These are phyloP conservation scores for Laticauda colubrina DNA, from an alignment of 2,113 vertebrate species.

Conservation along the genomic window DNA sequence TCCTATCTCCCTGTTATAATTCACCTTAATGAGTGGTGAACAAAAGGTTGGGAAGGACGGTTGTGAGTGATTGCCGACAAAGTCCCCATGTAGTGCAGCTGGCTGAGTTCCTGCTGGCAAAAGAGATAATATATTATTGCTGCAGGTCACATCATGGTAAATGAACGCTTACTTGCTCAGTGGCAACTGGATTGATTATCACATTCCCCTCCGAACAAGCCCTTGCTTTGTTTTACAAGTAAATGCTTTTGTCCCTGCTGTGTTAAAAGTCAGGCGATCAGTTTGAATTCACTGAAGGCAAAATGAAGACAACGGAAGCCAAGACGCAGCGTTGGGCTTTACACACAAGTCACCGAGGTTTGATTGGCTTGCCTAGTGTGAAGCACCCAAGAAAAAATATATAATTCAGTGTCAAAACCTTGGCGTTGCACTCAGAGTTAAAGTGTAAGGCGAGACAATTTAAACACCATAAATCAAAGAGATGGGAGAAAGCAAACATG, in stretches of 20 bases:
- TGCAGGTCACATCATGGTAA: conserved; percentile 69
- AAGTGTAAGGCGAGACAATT: background rate
- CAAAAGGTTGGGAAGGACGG: conserved; percentile 64
- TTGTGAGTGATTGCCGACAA: conserved; percentile 69
- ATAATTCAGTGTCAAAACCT: background rate
- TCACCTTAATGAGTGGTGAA: conserved; percentile 68
- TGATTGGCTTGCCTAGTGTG: background rate
- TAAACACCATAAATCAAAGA: background rate
- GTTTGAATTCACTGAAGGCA: conserved; percentile 43
- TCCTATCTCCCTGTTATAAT: conserved; percentile 58
- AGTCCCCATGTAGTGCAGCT: conserved; percentile 49
- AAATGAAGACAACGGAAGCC: conserved; percentile 6
- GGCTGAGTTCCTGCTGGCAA: conserved; percentile 59
- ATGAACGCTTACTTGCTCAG: conserved; percentile 66
- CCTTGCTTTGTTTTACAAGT: conserved; percentile 57
- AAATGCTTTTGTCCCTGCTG: conserved; percentile 50
- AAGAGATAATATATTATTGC: conserved; percentile 57
- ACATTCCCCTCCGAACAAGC: conserved; percentile 50
- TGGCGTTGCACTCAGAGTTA: background rate
- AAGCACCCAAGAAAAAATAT: background rate
- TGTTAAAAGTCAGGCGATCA: conserved; percentile 35
- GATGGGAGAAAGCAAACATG: background rate
- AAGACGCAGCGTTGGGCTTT: conserved; percentile 7
- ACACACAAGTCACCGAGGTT: background rate
- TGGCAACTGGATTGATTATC: conserved; percentile 71